phyloP scores from a whole-genome alignment of 2,113 vertebrate genomes.

The Eulemur rufifrons region DNA sequence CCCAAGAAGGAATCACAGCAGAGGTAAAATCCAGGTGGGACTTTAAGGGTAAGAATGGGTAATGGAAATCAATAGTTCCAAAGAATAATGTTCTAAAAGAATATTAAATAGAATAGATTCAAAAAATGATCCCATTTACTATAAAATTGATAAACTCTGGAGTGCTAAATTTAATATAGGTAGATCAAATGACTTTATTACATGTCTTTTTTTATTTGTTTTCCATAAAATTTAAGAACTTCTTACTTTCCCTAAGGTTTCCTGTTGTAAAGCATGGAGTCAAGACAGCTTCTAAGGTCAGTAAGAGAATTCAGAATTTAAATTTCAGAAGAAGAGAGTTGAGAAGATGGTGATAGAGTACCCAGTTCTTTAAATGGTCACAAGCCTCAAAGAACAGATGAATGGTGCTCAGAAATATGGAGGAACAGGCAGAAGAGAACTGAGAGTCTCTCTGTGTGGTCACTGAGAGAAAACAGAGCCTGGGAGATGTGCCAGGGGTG shows the following conservation, averaged over 20 bases:
- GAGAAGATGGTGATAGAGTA: neutral
- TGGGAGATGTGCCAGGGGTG: neutral
- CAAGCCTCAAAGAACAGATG: neutral
- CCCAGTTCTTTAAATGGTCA: neutral
- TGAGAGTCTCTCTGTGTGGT: neutral
- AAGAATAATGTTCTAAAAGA: neutral
- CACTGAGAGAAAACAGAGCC: neutral
- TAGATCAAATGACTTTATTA: neutral
- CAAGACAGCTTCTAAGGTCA: neutral
- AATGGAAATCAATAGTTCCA: neutral
- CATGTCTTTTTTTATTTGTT: neutral
- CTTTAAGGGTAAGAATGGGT: neutral
- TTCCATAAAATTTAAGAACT: neutral
- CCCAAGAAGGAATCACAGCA: neutral
- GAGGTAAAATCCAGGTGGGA: neutral
- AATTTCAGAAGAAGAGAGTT: neutral
- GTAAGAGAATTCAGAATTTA: conserved; percentile 29
- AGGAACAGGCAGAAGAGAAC: neutral
- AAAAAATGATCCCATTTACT: neutral
- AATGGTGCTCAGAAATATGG: neutral
- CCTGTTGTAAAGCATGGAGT: neutral
- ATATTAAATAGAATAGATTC: neutral
- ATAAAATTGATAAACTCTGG: neutral
- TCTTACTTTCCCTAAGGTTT: neutral
- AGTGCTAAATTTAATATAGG: neutral